Percentiles rank a stretch among this genome's conserved stretches.
phyloP scores from a whole-genome alignment of 2,888 invertebrate species.

The Dioctria rufipes region DNA sequence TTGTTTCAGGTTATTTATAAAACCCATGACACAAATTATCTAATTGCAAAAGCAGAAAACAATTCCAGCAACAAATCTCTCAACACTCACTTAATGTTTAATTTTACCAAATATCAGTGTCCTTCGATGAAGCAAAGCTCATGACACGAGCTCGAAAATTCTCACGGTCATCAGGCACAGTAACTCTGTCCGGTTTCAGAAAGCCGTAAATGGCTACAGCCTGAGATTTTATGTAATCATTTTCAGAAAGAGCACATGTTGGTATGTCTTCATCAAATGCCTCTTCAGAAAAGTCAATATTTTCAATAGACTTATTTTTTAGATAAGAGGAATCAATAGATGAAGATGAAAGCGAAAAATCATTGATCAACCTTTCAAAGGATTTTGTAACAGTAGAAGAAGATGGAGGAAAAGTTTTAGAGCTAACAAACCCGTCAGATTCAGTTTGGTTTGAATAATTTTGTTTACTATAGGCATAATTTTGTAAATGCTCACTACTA shows the following conservation, averaged over 20 bases:
- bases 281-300: slow-evolving; percentile 71
- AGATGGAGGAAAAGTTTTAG: background rate
- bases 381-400: slow-evolving; percentile 78
- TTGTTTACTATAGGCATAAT: background rate
- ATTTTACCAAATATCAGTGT: slow-evolving; percentile 84
- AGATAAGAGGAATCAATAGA: slow-evolving; percentile 68
- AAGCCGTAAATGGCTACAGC: slow-evolving; percentile 53
- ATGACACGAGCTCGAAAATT: slow-evolving; percentile 79
- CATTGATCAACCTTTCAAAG: slow-evolving; percentile 70
- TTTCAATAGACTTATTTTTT: slow-evolving; percentile 70
- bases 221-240: slow-evolving; percentile 34
- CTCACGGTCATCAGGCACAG: slow-evolving; percentile 76
- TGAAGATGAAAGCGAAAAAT: slow-evolving; percentile 69
- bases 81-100: background rate
- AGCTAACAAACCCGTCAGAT: background rate
- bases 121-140: slow-evolving; percentile 68
- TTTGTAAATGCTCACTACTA: background rate
- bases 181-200: slow-evolving; percentile 74
- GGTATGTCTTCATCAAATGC: slow-evolving; percentile 72
- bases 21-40: background rate
- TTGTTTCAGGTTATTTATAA: slow-evolving; percentile 4
- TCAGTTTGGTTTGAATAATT: background rate
- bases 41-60: slow-evolving; percentile 3
- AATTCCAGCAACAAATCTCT: slow-evolving; percentile 30
- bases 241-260: slow-evolving; percentile 7